Percentiles rank a stretch among this genome's conserved stretches.
Conservation (phyloP, 2,797 vertebrate species). For the Prunella strophiata region DNA sequence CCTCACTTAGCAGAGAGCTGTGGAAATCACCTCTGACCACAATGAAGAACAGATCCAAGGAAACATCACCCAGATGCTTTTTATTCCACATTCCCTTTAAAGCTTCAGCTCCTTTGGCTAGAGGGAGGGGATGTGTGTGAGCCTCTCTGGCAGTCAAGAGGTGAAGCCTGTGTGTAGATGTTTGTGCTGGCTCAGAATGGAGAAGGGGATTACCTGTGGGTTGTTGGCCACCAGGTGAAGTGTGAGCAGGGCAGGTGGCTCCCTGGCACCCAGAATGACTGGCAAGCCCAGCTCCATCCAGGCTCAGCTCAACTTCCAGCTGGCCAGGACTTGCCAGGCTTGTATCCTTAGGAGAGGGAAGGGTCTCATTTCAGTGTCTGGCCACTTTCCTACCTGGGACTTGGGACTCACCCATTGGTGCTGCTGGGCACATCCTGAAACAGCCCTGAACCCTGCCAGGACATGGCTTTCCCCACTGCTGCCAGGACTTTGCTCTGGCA, state of each 20-base stretch:
- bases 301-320: not conserved
- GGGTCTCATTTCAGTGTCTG: not conserved
- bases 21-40: not conserved
- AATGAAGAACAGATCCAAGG: not conserved
- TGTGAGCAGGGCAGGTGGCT: not conserved
- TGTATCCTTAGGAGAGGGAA: not conserved
- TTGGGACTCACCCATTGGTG: accelerated
- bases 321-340: not conserved
- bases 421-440: not conserved
- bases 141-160: not conserved
- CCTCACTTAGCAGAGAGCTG: not conserved
- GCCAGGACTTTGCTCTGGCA: not conserved
- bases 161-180: accelerated
- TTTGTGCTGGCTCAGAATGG: not conserved
- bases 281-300: not conserved
- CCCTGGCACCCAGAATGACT: not conserved
- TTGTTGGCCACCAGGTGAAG: not conserved
- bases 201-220: too few relatives aligned
- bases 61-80: not conserved
- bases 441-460: not conserved
- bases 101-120: accelerated
- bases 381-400: not conserved
- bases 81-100: not conserved
- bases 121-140: accelerated
- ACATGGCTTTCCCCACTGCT: not conserved